Percentiles rank a stretch among this genome's conserved stretches.
These are phyloP conservation scores for Mesoclemmys tuberculata DNA, from an alignment of 2,113 vertebrate species.

Conservation along the genomic window DNA sequence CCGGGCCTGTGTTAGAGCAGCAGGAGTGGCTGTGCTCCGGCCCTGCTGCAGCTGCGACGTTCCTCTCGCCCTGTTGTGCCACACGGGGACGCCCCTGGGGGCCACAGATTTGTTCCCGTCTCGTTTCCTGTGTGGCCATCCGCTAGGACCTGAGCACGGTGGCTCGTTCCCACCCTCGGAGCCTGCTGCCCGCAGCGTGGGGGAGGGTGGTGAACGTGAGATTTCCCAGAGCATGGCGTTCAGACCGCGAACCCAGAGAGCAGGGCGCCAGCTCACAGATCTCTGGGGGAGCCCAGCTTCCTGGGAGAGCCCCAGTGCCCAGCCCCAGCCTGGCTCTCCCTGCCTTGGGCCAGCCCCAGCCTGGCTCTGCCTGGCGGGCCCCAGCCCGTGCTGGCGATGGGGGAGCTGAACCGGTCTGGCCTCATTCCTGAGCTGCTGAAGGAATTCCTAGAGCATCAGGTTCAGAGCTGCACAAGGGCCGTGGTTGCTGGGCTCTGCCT, in stretches of 20 bases:
- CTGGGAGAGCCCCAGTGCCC: neutral
- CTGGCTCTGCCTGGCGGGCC: neutral
- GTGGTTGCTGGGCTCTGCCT: neutral
- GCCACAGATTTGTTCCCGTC: too few relatives aligned
- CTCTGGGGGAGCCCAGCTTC: neutral
- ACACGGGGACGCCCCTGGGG: too few relatives aligned
- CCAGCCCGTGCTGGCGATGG: neutral
- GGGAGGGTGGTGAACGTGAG: too few relatives aligned
- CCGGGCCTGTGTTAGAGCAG: neutral
- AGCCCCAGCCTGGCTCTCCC: neutral
- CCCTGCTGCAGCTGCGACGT: too few relatives aligned
- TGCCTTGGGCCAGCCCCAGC: neutral
- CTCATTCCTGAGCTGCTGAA: neutral
- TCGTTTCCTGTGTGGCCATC: too few relatives aligned
- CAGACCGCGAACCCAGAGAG: neutral
- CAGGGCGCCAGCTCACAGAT: neutral
- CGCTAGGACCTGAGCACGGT: too few relatives aligned
- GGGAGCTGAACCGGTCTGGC: neutral
- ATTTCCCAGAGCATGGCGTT: too few relatives aligned
- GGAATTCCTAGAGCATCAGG: neutral
- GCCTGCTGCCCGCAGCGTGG: too few relatives aligned
- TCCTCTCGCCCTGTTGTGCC: too few relatives aligned
- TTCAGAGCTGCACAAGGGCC: neutral
- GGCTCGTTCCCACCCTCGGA: too few relatives aligned
- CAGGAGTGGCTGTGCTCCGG: too few relatives aligned